Percentiles rank a stretch among this genome's conserved stretches.
Evolutionary conservation across 2,888 invertebrate species (phyloP).

Genomic region (Invenusta paracnida): DNA sequence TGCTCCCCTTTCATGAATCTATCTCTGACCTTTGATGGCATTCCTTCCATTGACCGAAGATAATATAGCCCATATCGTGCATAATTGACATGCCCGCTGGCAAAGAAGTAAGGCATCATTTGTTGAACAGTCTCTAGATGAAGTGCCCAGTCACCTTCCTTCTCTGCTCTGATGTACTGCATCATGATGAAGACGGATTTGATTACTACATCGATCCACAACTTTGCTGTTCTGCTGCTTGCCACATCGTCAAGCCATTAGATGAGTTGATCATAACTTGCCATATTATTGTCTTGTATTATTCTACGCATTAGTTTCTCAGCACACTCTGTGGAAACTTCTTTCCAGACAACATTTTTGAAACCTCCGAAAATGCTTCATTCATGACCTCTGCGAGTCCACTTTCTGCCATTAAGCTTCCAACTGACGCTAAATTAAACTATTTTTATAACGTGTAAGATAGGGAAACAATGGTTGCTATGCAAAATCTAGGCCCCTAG

Average conservation of each 20-base stretch:
- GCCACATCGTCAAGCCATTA: conserved; percentile 11
- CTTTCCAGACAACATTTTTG: conserved; percentile 23
- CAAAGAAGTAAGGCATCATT: neutral
- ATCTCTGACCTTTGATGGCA: neutral
- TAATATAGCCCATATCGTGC: neutral
- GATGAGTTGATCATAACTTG: conserved; percentile 22
- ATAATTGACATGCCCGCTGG: too few species aligned
- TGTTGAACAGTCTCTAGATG: neutral
- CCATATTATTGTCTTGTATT: conserved; percentile 5
- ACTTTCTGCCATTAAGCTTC: neutral
- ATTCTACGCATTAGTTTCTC: conserved; percentile 6
- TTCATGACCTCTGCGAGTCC: neutral
- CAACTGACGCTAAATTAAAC: too few species aligned
- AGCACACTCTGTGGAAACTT: conserved; percentile 18
- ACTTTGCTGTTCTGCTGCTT: conserved; percentile 13
- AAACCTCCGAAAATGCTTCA: neutral
- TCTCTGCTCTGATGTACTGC: conserved; percentile 19
- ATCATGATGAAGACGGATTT: conserved; percentile 23
- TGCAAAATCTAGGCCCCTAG: too few species aligned
- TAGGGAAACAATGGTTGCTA: too few species aligned
- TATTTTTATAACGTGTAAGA: too few species aligned
- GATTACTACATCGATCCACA: conserved; percentile 22
- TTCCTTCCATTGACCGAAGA: neutral
- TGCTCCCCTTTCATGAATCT: neutral
- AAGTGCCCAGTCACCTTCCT: neutral